These are phyloP conservation scores for Tribolium castaneum DNA, from an alignment of 1,140 invertebrate genomes.

Conservation along the genomic window DNA sequence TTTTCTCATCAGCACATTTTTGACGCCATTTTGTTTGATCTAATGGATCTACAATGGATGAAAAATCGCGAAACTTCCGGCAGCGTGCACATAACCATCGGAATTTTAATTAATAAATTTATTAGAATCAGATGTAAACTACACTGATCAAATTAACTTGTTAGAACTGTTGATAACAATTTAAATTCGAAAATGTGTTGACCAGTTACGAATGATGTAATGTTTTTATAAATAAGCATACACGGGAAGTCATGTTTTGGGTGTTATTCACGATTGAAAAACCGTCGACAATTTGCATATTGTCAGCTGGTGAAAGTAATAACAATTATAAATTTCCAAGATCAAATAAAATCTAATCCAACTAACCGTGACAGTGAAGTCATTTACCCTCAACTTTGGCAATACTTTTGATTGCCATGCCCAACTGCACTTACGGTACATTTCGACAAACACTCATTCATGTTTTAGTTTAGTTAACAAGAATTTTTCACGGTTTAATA, in stretches of 20 bases:
- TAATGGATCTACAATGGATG: background rate
- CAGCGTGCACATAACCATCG: background rate
- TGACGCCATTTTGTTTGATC: slow-evolving; percentile 3
- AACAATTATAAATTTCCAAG: no score
- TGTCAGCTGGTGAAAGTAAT: background rate
- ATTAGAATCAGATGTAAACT: background rate
- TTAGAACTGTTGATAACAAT: background rate
- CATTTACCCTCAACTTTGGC: background rate
- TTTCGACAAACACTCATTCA: background rate
- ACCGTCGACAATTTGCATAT: background rate
- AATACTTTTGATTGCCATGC: background rate
- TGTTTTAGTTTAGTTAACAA: background rate
- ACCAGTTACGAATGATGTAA: background rate
- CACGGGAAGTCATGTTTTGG: background rate
- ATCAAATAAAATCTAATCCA: background rate
- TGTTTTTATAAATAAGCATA: background rate
- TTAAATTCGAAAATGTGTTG: background rate
- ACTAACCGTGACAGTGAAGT: background rate
- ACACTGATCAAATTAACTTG: background rate
- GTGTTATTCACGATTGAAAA: no score
- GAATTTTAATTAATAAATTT: slow-evolving; percentile 7
- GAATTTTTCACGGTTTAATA: no score
- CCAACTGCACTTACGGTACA: background rate
- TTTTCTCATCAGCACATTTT: slow-evolving; percentile 34
- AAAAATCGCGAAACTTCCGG: background rate